Conservation (phyloP, 2,888 invertebrate genomes). For the Conus canariensis region DNA sequence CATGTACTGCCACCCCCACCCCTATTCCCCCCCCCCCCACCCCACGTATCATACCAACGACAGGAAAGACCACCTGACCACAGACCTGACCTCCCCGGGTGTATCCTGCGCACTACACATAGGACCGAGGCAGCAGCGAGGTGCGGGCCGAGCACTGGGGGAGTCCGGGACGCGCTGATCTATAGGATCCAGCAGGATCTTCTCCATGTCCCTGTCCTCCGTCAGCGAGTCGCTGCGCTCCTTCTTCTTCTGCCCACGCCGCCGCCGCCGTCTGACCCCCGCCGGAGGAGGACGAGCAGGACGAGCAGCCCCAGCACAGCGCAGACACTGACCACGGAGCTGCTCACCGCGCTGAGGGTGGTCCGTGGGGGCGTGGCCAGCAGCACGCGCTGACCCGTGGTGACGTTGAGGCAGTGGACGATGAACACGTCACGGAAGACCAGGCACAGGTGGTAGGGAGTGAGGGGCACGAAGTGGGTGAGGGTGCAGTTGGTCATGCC, state of each 20-base stretch:
- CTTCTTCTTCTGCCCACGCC: slow-evolving; percentile 72
- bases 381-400: slow-evolving; percentile 56
- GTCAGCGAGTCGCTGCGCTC: slow-evolving; percentile 74
- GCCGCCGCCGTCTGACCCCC: slow-evolving; percentile 72
- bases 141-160: slow-evolving; percentile 74
- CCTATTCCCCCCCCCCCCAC: background rate
- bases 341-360: slow-evolving; percentile 61
- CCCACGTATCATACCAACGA: too few species aligned
- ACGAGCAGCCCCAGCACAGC: slow-evolving; percentile 65
- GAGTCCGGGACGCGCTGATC: slow-evolving; percentile 74
- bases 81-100: background rate
- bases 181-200: slow-evolving; percentile 79
- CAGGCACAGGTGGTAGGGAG: slow-evolving; percentile 79
- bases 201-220: slow-evolving; percentile 73
- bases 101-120: slow-evolving; percentile 39
- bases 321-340: slow-evolving; percentile 64
- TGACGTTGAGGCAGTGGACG: slow-evolving; percentile 66
- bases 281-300: slow-evolving; percentile 76
- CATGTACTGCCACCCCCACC: too few species aligned
- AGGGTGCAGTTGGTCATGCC: slow-evolving; percentile 77
- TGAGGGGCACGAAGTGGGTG: slow-evolving; percentile 76
- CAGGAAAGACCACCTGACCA: background rate
- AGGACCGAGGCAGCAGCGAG: slow-evolving; percentile 64
- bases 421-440: slow-evolving; percentile 70
- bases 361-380: slow-evolving; percentile 48